Conservation (phyloP, 2,888 invertebrate species). For the Sphaerophoria rueppellii region DNA sequence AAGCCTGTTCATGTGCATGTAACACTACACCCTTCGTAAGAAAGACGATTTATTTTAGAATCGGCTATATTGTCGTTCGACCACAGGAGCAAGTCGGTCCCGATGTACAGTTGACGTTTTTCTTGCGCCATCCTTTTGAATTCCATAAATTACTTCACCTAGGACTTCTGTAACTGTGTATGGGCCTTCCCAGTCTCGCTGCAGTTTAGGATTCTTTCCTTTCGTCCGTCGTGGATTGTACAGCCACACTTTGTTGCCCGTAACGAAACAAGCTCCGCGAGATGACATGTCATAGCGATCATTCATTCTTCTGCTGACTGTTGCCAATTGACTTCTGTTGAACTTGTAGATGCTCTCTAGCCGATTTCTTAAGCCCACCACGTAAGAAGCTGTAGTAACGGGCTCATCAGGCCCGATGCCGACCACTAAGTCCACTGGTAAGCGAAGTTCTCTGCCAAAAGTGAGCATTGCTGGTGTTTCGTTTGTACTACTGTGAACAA, state of each 20-base stretch:
- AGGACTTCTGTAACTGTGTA: neutral
- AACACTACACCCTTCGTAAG: too few relatives aligned
- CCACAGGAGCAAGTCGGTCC: neutral
- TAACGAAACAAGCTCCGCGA: conserved; percentile 82
- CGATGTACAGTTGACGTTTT: neutral
- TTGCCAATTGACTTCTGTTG: neutral
- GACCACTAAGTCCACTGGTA: neutral
- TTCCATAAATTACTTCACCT: neutral
- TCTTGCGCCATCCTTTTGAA: neutral
- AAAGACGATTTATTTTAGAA: too few relatives aligned
- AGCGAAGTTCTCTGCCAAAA: conserved; percentile 13
- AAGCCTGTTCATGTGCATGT: too few relatives aligned
- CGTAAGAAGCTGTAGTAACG: neutral
- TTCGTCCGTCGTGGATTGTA: conserved; percentile 5
- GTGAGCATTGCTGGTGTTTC: conserved; percentile 37
- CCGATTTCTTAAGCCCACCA: neutral
- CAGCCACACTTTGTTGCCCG: conserved; percentile 14
- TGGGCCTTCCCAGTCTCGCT: conserved; percentile 18
- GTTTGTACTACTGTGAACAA: conserved; percentile 4
- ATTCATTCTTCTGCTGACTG: neutral
- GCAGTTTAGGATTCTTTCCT: conserved; percentile 1
- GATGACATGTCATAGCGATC: neutral
- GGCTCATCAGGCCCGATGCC: neutral
- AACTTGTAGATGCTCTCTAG: neutral
- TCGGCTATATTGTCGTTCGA: neutral